A percentile compares a stretch with the other conserved stretches of the same genome.
Evolutionary conservation across 2,797 vertebrate genomes (phyloP).

Genomic region (Dromococcyx pavoninus): DNA sequence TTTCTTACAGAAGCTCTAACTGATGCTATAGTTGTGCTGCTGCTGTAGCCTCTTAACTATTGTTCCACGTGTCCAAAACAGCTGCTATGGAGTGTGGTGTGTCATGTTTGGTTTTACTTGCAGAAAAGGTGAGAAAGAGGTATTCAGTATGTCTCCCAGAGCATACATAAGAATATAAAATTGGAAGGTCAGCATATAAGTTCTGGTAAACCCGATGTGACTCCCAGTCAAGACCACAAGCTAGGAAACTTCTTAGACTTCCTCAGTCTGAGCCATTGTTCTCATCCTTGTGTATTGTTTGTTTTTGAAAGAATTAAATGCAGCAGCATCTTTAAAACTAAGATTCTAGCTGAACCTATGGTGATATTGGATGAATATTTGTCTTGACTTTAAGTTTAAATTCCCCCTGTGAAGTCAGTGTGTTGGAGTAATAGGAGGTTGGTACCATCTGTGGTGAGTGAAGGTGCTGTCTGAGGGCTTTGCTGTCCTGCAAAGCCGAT

Average conservation of each 20-base stretch:
- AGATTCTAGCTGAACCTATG: background rate
- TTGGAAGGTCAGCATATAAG: background rate
- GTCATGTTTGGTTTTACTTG: background rate
- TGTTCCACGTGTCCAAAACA: slow-evolving; percentile 7
- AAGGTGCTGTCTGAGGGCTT: background rate
- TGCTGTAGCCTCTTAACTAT: slow-evolving; percentile 36
- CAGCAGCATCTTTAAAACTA: background rate
- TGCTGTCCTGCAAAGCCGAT: background rate
- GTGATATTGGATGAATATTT: background rate
- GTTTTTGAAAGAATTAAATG: background rate
- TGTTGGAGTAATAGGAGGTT: background rate
- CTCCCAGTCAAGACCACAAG: background rate
- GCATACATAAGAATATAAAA: background rate
- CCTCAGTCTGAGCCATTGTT: background rate
- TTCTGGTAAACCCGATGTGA: background rate
- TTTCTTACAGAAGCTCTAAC: background rate
- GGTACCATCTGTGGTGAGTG: background rate
- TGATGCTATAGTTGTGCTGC: slow-evolving; percentile 27
- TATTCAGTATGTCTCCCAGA: background rate
- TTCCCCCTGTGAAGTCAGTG: background rate
- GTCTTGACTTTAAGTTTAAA: background rate
- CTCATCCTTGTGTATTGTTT: background rate
- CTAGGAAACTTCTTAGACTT: background rate
- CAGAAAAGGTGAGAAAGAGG: background rate
- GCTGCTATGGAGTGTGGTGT: background rate